Evolutionary conservation across 2,113 vertebrate species (phyloP), one percentile per base, ranked within the genome.

Genomic region (Xiphias gladius): DNA sequence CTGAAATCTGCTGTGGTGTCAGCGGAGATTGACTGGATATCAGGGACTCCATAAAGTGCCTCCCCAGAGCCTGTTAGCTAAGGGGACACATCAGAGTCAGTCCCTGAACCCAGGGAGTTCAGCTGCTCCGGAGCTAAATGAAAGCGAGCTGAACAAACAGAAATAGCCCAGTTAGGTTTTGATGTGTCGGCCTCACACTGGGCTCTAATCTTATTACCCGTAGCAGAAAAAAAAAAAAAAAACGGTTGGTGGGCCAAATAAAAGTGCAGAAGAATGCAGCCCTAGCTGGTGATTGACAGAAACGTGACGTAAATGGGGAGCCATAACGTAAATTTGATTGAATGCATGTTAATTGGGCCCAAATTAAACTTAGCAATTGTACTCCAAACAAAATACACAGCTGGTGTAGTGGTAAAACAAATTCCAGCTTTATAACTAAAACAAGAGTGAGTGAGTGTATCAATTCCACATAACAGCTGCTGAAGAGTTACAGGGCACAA

Each of bases 141-240:
- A 92, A 90, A 89, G 90, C 4, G 13, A 86, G 79, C 89, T 87
- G 83, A 92, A 89, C 82, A 92, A 93, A 92, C 89, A 92, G 73
- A 91, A 92, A 91, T 61, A 83, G 78, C 79, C 46, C 55, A 3
- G 73, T 88, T 81, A 64, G 73, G 70, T 87, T n/a, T 82, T 89
- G 82, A 87, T 88, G 85, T 84, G 86, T 57, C 0, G 22, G 81
- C 48, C 72, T 73, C 79, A 82, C 69, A 66, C 76, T 84, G 79
- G 79, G 84, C 50, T 73, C 72, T 90, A 87, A 92, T 92, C 90
- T 67, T 83, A 81, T 92, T 91, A 89, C 67, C 74, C 70, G 66
- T 19, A 61, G 75, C 52, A 83, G 59, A 58, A 54, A 74, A 37
- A 67, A 52, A 55, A 71, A 76, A 58, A 46, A 63, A 28, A 24